These are phyloP conservation scores for Meloidogyne floridensis DNA, from an alignment of 1,140 invertebrate species.

Conservation along the genomic window DNA sequence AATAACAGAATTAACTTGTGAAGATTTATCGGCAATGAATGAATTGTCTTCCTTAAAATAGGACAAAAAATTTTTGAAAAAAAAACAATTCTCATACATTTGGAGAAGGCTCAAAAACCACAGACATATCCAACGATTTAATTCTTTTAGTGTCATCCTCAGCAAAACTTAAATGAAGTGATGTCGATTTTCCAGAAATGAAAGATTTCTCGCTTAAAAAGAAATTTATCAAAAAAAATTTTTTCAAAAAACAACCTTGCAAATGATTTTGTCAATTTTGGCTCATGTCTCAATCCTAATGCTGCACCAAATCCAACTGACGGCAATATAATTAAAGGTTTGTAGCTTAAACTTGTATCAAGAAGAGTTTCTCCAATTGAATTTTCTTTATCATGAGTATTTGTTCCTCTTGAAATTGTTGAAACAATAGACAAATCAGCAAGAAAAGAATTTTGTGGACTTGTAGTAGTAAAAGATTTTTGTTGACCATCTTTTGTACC, in stretches of 20 bases:
- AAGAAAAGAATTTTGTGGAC: neutral
- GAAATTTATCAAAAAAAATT: neutral
- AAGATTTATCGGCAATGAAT: neutral
- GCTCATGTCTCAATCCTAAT: conserved; percentile 21
- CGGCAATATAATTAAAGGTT: conserved; percentile 30
- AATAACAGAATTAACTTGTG: neutral
- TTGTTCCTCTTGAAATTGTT: conserved; percentile 1
- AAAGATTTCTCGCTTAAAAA: conserved; percentile 12
- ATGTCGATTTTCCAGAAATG: conserved; percentile 6
- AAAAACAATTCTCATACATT: neutral
- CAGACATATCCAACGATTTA: conserved; percentile 29
- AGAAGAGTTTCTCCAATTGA: conserved; percentile 22
- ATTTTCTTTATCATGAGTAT: conserved; percentile 11
- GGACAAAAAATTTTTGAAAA: neutral
- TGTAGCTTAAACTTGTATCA: conserved; percentile 22
- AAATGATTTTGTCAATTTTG: conserved; percentile 22
- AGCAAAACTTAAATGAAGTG: neutral
- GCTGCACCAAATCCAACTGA: conserved; percentile 34
- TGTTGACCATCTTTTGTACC: neutral
- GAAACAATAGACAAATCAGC: neutral
- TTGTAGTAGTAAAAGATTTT: neutral
- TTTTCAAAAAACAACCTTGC: neutral
- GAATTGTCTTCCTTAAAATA: neutral
- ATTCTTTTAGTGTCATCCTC: conserved; percentile 23
- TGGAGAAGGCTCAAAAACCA: conserved; percentile 14